These are phyloP conservation scores for Cladopsammia gracilis DNA, from an alignment of 64 coral and sea anemone genomes.

Conservation along the genomic window DNA sequence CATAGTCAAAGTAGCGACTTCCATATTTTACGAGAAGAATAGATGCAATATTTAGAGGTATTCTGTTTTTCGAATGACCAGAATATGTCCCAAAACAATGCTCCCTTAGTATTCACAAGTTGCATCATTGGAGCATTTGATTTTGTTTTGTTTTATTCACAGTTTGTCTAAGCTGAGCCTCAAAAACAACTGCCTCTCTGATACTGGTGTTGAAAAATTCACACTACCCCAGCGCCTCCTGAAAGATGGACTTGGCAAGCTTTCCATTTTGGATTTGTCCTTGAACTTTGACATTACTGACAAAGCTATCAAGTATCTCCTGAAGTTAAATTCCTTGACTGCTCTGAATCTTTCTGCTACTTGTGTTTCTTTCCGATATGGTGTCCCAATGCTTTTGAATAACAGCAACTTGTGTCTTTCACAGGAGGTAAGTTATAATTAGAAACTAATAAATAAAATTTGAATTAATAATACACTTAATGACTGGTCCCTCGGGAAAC, in stretches of 20 bases:
- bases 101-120: no score
- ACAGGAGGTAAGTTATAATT: not conserved
- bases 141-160: slow-evolving; percentile 7
- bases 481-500: no score
- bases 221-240: slow-evolving; percentile 84
- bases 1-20: no score
- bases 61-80: no score
- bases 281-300: slow-evolving; percentile 74
- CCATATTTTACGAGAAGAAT: no score
- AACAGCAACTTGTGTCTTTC: slow-evolving; percentile 8
- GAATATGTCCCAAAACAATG: no score
- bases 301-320: slow-evolving; percentile 59
- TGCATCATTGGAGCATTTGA: not conserved
- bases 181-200: slow-evolving; percentile 86
- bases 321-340: slow-evolving; percentile 55
- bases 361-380: slow-evolving; percentile 29
- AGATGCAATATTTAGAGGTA: no score
- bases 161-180: slow-evolving; percentile 78
- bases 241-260: slow-evolving; percentile 48
- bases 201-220: slow-evolving; percentile 74
- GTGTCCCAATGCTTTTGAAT: slow-evolving; percentile 12
- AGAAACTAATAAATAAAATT: no score
- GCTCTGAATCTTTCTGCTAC: slow-evolving; percentile 83
- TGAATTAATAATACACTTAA: no score
- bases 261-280: slow-evolving; percentile 80